Evolutionary conservation across 1,140 invertebrate species (phyloP), one percentile per base, ranked within the genome.

Genomic region (Bombus confusus): DNA sequence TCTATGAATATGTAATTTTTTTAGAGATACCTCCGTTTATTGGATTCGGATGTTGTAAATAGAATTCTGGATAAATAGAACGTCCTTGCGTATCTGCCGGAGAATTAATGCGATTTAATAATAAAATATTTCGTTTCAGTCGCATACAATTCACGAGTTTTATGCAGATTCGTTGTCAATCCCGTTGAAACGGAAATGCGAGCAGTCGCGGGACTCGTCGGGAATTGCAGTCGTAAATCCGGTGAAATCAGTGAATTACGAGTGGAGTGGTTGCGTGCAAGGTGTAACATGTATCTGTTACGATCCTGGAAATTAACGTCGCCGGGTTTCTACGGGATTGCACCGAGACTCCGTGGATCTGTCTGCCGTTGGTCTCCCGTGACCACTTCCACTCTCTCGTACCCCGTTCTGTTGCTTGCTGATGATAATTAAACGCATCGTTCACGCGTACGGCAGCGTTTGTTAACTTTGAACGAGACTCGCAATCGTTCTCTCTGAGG

Each of bases 151-250:
- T 13, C 9, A n/a, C 28, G 15, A 52, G 47, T 79, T 84, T 79
- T 69, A 39, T 34, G 47, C 39, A 39, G 75, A 37, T 69, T 66
- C 13, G 52, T 77, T 47, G 83, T 80, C 83, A 72, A 84, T 79
- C 79, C 52, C 37, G 34, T 31, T 28, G 87, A 85, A 86, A 83
- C 73, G 86, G 79, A 78, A 52, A 75, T 75, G 79, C 66, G 82
- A 88, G 83, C 83, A 78, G 80, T 74, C 73, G 64, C 57, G 59
- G 74, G 87, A 88, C 69, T 77, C 86, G 79, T 74, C 3, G 25
- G 59, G 76, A 91, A 92, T 91, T 87, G 80, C 75, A 62, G 84
- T 87, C 90, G 86, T 93, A 91, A 92, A 92, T 92, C 89, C 85
- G 87, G 68, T 57, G 81, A 75, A 83, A 85, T 83, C 77, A n/a